Percentiles rank a stretch among this genome's conserved stretches.
Evolutionary conservation across 2,113 vertebrate genomes (phyloP).

Genomic region (Perca schrenkii): DNA sequence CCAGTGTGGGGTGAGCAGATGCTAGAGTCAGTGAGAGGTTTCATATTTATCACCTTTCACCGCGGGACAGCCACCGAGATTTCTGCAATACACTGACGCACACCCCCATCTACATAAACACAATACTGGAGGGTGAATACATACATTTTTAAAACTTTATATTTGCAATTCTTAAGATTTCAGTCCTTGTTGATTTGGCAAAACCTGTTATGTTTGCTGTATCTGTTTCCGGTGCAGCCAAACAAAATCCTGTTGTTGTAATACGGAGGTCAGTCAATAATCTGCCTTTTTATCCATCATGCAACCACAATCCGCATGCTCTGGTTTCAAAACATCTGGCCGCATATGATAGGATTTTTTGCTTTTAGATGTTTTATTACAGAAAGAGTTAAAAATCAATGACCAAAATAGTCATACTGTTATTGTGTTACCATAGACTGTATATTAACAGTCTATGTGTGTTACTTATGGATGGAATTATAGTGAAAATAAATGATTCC

Average conservation of each 20-base stretch:
- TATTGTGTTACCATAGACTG: no score
- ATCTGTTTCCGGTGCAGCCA: neutral
- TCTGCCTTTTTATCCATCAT: neutral
- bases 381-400: no score
- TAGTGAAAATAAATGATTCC: no score
- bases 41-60: constrained; percentile 47
- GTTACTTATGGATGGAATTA: no score
- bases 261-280: neutral
- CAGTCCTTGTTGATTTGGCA: neutral
- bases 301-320: neutral
- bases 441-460: no score
- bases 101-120: neutral
- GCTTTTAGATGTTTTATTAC: no score
- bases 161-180: neutral
- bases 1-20: constrained; percentile 61
- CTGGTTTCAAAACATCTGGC: no score
- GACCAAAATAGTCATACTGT: no score
- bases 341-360: no score
- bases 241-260: neutral
- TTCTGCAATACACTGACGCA: neutral
- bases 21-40: constrained; percentile 53
- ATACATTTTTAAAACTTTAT: neutral
- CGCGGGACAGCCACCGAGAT: constrained; percentile 20
- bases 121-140: neutral
- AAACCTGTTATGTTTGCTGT: neutral